Evolutionary conservation across 2,888 invertebrate species (phyloP).

Genomic region (Bellardia pandia): DNA sequence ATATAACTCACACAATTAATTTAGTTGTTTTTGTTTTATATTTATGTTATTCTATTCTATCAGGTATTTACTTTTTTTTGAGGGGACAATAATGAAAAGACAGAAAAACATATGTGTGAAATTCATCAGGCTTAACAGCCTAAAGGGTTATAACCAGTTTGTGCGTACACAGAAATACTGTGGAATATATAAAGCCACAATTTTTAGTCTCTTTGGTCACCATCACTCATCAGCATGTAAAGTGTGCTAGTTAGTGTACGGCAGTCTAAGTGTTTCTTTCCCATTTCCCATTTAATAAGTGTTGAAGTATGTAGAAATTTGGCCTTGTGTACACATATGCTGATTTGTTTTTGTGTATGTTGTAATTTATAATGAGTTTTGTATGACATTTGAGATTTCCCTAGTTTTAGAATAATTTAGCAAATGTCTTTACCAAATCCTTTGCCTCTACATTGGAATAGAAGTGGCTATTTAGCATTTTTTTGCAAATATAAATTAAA

Average conservation of each 20-base stretch:
- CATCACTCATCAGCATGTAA: background rate
- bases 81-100: background rate
- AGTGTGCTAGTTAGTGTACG: background rate
- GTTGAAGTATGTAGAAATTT: slow-evolving; percentile 8
- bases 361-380: slow-evolving; percentile 42
- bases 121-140: slow-evolving; percentile 32
- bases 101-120: slow-evolving; percentile 24
- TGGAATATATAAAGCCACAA: too few species aligned
- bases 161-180: background rate
- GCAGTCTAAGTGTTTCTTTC: background rate
- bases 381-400: slow-evolving; percentile 31
- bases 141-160: slow-evolving; percentile 8
- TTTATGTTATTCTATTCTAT: background rate
- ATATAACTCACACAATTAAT: background rate
- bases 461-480: background rate
- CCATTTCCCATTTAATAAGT: slow-evolving; percentile 22
- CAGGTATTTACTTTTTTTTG: background rate
- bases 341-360: background rate
- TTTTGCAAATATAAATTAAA: background rate
- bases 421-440: background rate
- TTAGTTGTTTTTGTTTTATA: background rate
- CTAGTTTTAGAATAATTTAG: background rate
- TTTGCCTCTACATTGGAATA: background rate
- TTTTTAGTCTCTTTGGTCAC: background rate
- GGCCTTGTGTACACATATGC: background rate